A percentile compares a stretch with the other conserved stretches of the same genome.
Conservation (phyloP, 2,797 vertebrate genomes). For the Scolopax rusticola region DNA sequence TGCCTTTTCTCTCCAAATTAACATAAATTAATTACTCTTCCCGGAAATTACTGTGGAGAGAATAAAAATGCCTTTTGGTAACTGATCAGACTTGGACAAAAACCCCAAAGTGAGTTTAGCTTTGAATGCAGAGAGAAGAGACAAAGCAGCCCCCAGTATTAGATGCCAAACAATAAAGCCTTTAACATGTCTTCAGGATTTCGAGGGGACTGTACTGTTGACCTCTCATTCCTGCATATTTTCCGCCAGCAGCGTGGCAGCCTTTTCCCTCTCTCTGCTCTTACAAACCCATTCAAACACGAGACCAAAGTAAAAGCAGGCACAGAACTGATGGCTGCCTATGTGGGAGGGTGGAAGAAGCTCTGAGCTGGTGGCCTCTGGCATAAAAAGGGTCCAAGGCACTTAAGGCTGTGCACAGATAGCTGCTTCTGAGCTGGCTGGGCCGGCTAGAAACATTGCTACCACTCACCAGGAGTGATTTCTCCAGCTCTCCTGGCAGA, state of each 20-base stretch:
- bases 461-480: fast-evolving
- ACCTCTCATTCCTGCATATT: conserved; percentile 70
- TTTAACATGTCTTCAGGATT: conserved; percentile 46
- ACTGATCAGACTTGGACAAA: conserved; percentile 29
- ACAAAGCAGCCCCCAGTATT: conserved; percentile 45
- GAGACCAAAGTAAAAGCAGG: neutral
- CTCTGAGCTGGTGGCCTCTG: neutral
- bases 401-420: neutral
- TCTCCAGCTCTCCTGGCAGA: neutral
- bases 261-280: neutral
- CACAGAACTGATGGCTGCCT: neutral
- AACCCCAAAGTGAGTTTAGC: neutral
- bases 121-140: conserved; percentile 36
- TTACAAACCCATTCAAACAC: neutral
- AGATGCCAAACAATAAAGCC: conserved; percentile 52
- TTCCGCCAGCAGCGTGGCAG: neutral
- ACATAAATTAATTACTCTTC: conserved; percentile 51
- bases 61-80: conserved; percentile 56
- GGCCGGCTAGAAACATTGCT: neutral
- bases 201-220: conserved; percentile 38
- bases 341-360: neutral
- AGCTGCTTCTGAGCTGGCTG: neutral
- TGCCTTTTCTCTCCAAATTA: conserved; percentile 47
- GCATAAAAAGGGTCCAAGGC: neutral
- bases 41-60: conserved; percentile 12